Percentiles rank a stretch among this genome's conserved stretches.
Evolutionary conservation across 2,888 invertebrate genomes (phyloP).

Genomic region (Agrotis ipsilon): DNA sequence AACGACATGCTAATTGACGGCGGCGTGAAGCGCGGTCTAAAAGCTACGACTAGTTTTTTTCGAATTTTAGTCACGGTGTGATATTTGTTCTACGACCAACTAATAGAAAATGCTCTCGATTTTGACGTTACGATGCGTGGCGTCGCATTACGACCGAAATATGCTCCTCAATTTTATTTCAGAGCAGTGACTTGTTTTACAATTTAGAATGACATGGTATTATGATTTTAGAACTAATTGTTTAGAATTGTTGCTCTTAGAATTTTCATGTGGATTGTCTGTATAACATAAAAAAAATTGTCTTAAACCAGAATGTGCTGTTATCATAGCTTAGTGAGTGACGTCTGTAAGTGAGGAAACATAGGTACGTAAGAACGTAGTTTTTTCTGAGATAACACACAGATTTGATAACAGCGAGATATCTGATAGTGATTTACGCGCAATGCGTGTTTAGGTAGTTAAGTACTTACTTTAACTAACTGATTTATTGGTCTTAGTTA

Average conservation of each 20-base stretch:
- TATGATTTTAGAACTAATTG: slow-evolving; percentile 45
- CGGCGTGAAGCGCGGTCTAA: slow-evolving; percentile 81
- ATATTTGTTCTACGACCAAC: slow-evolving; percentile 63
- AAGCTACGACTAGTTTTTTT: slow-evolving; percentile 76
- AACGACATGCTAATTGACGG: slow-evolving; percentile 90
- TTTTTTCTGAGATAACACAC: slow-evolving; percentile 58
- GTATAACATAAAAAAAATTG: slow-evolving; percentile 11
- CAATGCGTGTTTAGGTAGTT: slow-evolving; percentile 53
- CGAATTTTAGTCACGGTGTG: slow-evolving; percentile 70
- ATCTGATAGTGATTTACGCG: slow-evolving; percentile 63
- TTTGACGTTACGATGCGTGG: slow-evolving; percentile 52
- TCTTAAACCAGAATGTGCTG: slow-evolving; percentile 34
- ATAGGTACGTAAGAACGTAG: slow-evolving; percentile 41
- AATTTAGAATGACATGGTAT: slow-evolving; percentile 46
- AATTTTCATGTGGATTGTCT: slow-evolving; percentile 6
- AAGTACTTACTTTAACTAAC: neutral
- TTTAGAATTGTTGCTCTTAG: slow-evolving; percentile 11
- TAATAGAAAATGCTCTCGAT: slow-evolving; percentile 55
- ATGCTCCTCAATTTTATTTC: slow-evolving; percentile 40
- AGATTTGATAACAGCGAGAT: slow-evolving; percentile 62
- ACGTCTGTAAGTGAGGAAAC: slow-evolving; percentile 54
- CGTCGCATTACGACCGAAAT: slow-evolving; percentile 52
- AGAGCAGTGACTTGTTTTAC: slow-evolving; percentile 41
- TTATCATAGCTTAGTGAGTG: slow-evolving; percentile 48
- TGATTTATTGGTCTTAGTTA: neutral